phyloP scores from a whole-genome alignment of 2,113 vertebrate species.

The Macquaria australasica region DNA sequence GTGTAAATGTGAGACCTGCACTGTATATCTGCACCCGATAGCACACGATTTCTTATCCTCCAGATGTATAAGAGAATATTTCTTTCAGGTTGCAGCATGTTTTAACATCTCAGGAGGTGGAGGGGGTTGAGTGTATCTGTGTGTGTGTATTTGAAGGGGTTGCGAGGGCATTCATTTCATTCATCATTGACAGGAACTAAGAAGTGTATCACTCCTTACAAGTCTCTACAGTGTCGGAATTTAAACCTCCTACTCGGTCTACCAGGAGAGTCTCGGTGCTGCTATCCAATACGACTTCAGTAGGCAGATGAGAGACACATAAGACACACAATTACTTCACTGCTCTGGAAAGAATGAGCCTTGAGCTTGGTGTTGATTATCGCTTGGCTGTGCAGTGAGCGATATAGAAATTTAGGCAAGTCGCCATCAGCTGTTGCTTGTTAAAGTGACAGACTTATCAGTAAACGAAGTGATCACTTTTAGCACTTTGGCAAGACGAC shows the following conservation, averaged over 20 bases:
- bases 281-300: background rate
- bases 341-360: background rate
- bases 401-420: background rate
- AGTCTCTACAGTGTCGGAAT: conserved; percentile 74
- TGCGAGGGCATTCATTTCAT: conserved; percentile 59
- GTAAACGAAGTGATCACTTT: background rate
- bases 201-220: conserved; percentile 63
- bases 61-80: conserved; percentile 42
- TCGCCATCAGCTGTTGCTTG: background rate
- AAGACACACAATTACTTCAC: background rate
- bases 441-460: background rate
- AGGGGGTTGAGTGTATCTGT: background rate
- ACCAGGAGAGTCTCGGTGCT: background rate
- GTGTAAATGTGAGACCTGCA: background rate
- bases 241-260: conserved; percentile 15
- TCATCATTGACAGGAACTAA: conserved; percentile 50
- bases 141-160: conserved; percentile 9
- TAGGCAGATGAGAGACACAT: conserved; percentile 15
- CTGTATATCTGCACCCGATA: background rate
- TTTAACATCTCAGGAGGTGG: conserved; percentile 9
- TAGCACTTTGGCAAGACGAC: background rate
- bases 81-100: conserved; percentile 63
- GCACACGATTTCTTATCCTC: conserved; percentile 28
- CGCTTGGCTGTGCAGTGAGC: background rate
- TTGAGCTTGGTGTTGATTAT: background rate